phyloP scores from a whole-genome alignment of 2,113 vertebrate species.

The Xenopus tropicalis region DNA sequence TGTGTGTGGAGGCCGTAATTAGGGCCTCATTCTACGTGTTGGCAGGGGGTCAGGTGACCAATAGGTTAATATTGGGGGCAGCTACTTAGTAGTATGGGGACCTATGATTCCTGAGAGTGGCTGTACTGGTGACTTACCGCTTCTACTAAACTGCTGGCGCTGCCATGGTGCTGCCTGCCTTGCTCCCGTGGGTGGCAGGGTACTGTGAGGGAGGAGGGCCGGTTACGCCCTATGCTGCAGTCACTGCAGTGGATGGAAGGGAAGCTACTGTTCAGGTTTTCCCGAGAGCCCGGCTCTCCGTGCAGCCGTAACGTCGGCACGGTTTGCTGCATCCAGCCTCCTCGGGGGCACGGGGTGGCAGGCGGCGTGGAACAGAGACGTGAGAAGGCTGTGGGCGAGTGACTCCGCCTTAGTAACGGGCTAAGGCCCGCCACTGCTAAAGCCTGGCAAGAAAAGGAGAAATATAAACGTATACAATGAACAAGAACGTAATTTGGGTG shows the following conservation, averaged over 20 bases:
- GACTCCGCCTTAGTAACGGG: slow-evolving; percentile 89
- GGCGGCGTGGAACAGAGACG: slow-evolving; percentile 81
- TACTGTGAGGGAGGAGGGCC: slow-evolving; percentile 87
- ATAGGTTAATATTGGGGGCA: too few species aligned
- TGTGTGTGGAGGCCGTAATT: too few species aligned
- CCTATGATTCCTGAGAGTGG: too few species aligned
- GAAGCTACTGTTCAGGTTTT: slow-evolving; percentile 96
- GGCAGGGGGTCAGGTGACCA: too few species aligned
- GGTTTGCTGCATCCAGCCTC: slow-evolving; percentile 64
- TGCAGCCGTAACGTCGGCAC: slow-evolving; percentile 75
- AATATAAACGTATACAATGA: background rate
- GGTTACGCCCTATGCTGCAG: slow-evolving; percentile 67
- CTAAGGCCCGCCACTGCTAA: slow-evolving; percentile 89
- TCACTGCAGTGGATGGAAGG: slow-evolving; percentile 85
- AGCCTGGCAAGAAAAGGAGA: slow-evolving; percentile 63
- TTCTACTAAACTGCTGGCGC: slow-evolving; percentile 93
- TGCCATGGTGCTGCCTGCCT: slow-evolving; percentile 81
- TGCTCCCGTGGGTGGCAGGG: slow-evolving; percentile 71
- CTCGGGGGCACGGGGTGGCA: slow-evolving; percentile 70
- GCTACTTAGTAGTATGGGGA: too few species aligned
- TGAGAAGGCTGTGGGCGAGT: slow-evolving; percentile 80
- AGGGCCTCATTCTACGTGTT: too few species aligned
- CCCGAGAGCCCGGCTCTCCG: slow-evolving; percentile 76
- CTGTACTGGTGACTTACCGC: slow-evolving; percentile 71
- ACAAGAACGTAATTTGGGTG: background rate